Base-by-base conservation (phyloP, 2,888 invertebrate genomes). In the Macrophya annulata region DNA sequence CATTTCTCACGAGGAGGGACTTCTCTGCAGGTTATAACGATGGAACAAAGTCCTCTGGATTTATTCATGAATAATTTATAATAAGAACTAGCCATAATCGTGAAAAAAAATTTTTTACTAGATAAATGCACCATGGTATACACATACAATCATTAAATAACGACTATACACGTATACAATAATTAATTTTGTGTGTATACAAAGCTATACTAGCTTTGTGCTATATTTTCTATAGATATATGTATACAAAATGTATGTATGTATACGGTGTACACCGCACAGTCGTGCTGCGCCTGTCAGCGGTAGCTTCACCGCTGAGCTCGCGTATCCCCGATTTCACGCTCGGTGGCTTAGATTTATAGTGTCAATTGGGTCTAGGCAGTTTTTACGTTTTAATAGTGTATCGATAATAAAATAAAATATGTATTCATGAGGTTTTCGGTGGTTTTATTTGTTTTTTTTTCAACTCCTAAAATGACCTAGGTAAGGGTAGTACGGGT, bases 231-330 rank as follows among this genome's bases (percentile, higher is more conserved):
- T 62, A 25, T 25, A 15, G 43, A 25, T 65, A 40, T 45, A 25
- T 65, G n/a, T 45, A 62, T 21, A 59, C 17, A 40, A 9, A 9
- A 45, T 25, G 21, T n/a, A 77, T 48, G 77, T 48, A 83, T 71
- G 65, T 48, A 65, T 68, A 48, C 43, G 25, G 21, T 25, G 48
- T 40, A 37, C 48, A 71, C 83, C 68, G 83, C 83, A 68, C 55
- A 83, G 83, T 83, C 71, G 83, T 68, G 68, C 83, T 68, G 83
- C 83, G 83, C 83, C 83, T 83, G 83, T 83, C 83, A 83, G 83
- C 83, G 83, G 83, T 83, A 83, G 83, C 83, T 83, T 83, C 83
- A 68, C 81, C 40, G 81, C 43, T 15, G 62, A 81, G 62, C 59
- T 62, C 81, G 59, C 68, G 83, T 71, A 83, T 83, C 48, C 71